Conservation (phyloP, 2,113 vertebrate genomes). For the Corythornis madagascariensis region DNA sequence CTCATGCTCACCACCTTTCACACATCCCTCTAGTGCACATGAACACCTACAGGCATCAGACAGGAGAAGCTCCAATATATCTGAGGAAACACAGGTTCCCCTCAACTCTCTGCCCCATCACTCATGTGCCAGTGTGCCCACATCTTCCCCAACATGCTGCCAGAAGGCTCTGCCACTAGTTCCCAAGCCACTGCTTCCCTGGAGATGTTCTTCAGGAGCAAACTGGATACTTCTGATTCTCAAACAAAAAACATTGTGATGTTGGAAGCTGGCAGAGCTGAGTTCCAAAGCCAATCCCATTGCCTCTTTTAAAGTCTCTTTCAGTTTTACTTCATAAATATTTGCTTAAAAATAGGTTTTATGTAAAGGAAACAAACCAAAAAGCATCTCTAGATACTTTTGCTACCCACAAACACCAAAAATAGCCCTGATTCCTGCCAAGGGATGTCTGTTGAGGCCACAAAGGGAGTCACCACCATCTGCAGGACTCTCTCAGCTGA, state of each 20-base stretch:
- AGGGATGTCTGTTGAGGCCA: background rate
- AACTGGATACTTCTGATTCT: background rate
- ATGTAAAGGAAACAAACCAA: too few relatives aligned
- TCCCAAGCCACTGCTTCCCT: background rate
- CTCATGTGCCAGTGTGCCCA: rapidly evolving
- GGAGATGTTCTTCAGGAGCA: background rate
- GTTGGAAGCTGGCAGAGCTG: background rate
- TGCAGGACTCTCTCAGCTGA: background rate
- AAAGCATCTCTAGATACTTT: background rate
- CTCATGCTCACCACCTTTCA: background rate
- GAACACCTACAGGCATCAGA: background rate
- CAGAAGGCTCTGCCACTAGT: background rate
- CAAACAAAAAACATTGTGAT: background rate
- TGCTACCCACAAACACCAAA: background rate
- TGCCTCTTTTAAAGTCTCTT: background rate
- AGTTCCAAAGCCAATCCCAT: background rate
- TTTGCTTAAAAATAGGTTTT: too few relatives aligned
- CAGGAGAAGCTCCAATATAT: rapidly evolving
- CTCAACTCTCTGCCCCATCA: background rate
- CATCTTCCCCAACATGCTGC: rapidly evolving
- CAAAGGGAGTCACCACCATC: background rate
- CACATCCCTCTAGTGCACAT: background rate
- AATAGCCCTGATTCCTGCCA: background rate
- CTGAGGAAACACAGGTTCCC: background rate
- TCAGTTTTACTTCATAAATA: background rate